A percentile compares a stretch with the other conserved stretches of the same genome.
These are phyloP conservation scores for Petrolisthes manimaculis DNA, from an alignment of 2,888 invertebrate genomes.

Conservation along the genomic window DNA sequence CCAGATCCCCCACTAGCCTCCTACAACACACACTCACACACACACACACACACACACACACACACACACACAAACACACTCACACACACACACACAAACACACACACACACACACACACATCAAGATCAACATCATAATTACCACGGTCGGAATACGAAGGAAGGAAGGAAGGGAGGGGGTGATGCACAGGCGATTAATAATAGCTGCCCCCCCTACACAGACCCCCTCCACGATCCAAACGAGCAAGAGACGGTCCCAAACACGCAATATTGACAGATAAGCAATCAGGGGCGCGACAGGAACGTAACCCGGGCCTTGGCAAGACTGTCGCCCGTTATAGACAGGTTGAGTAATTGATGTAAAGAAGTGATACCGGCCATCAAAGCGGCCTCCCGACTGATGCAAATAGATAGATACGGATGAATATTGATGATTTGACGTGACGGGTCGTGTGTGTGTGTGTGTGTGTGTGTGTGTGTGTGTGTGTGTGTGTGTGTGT, in stretches of 20 bases:
- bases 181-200: too few relatives aligned
- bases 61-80: not conserved
- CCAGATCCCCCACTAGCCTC: not conserved
- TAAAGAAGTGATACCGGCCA: slow-evolving; percentile 24
- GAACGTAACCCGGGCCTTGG: slow-evolving; percentile 1
- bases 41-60: not conserved
- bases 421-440: slow-evolving; percentile 16
- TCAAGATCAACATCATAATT: not conserved
- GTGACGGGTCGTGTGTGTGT: not conserved
- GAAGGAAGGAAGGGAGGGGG: too few relatives aligned
- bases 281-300: too few relatives aligned
- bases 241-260: too few relatives aligned
- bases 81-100: not conserved
- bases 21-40: not conserved
- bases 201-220: not conserved
- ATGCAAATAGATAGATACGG: slow-evolving; percentile 17
- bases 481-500: not conserved
- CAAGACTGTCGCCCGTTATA: slow-evolving; percentile 24
- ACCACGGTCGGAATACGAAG: too few relatives aligned
- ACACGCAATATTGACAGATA: too few relatives aligned
- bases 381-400: slow-evolving; percentile 12
- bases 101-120: not conserved
- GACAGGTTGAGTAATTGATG: slow-evolving; percentile 48
- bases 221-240: not conserved
- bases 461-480: not conserved